Evolutionary conservation across 2,888 invertebrate species (phyloP), one percentile per base, ranked within the genome.

Genomic region (Eupithecia vulgata): DNA sequence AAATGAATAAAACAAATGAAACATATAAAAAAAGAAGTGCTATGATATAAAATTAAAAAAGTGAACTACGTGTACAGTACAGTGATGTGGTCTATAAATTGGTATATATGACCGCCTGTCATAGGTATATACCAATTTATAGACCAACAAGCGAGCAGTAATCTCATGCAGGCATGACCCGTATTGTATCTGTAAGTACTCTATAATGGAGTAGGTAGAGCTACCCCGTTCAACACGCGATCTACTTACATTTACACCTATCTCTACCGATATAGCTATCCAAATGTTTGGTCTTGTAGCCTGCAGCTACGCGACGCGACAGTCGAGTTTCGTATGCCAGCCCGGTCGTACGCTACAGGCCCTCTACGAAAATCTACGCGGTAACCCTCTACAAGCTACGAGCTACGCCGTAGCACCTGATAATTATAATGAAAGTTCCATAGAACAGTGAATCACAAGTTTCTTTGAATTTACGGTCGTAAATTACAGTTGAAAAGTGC

Each of bases 321-420:
- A 89, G 87, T 87, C 88, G 86, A 83, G 85, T 83, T 82, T 82
- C 85, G 89, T 76, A 84, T 84, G 81, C 82, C 83, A 80, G 76
- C 75, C 78, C 75, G 84, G 75, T 74, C 78, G 73, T 83, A 89
- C 89, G 68, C 78, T 78, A 72, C 75, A 77, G 78, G 79, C 81
- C 75, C 42, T 78, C 78, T 75, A 83, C 80, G 81, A 80, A 73
- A 73, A 68, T 70, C 87, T 87, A 89, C 90, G 87, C 82, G 85
- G 86, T 25, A n/a, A 57, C 10, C 76, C 62, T 78, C 78, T 75
- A 83, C 80, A 80, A 81, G 72, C 67, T 72, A 88, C 88, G 86
- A 83, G 85, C 87, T 85, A 87, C 84, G 81, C 78, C 85, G 88
- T 85, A 87, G 85, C 81, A 68, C 21, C 69, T 5, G 7, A 13